Evolutionary conservation across 1,140 invertebrate species (phyloP), one percentile per base, ranked within the genome.

Genomic region (Geopemphigus sp.): DNA sequence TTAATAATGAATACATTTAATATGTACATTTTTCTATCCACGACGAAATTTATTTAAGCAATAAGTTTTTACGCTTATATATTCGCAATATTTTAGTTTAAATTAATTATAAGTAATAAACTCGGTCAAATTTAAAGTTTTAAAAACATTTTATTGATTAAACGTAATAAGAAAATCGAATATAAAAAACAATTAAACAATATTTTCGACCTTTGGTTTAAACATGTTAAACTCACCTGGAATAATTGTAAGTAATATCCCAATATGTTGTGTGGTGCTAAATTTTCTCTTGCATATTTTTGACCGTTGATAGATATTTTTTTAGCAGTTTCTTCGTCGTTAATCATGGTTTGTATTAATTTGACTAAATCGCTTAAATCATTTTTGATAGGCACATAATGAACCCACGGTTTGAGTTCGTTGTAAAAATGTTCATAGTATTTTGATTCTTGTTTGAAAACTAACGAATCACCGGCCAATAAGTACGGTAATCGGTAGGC

Each of bases 341-440:
- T 84, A 70, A 88, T 89, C 0, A 94, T 94, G 95, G 95, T 97
- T 54, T 88, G 84, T 47, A 98, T 87, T 85, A 91, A 90, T 53
- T 95, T 89, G 11, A 93, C 86, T 29, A 98, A 87, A 87, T 98
- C 90, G 56, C 89, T 91, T 24, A 98, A 87, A 86, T 97, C 91
- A 56, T 86, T 85, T 83, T 93, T 91, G 29, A 98, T 87, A 50
- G 95, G 91, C 66, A 98, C 86, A 86, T 92, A 98, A 87, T 98
- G 96, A 83, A 89, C 86, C 84, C 90, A 90, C 19, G 94, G 91
- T 81, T 88, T 83, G 19, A 98, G 84, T 82, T 92, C 86, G 66
- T 88, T 86, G 84, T 98, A 98, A 87, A 98, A 98, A 88, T 95
- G 92, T 88, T 98, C 97, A 86, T 96, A 96, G 86, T 95, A 98